phyloP scores from a whole-genome alignment of 2,888 invertebrate genomes.

The Monopis laevigella region DNA sequence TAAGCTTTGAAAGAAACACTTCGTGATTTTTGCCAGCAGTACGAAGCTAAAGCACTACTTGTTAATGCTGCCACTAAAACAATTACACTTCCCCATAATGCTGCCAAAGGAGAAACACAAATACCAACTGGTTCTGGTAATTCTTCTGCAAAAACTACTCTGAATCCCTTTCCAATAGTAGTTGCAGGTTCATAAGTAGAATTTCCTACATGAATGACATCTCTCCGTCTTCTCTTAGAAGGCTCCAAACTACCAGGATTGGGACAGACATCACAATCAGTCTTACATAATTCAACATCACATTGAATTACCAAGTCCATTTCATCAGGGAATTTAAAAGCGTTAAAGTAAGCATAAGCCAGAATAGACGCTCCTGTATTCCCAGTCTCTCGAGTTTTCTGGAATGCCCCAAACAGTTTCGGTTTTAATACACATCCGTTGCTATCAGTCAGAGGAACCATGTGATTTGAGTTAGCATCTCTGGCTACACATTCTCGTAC shows the following conservation, averaged over 20 bases:
- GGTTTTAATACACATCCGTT: slow-evolving; percentile 81
- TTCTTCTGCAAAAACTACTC: slow-evolving; percentile 76
- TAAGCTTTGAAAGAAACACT: slow-evolving; percentile 1
- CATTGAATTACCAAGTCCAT: slow-evolving; percentile 86
- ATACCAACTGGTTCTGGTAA: slow-evolving; percentile 56
- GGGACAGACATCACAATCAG: slow-evolving; percentile 79
- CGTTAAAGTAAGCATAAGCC: slow-evolving; percentile 82
- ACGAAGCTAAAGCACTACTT: slow-evolving; percentile 54
- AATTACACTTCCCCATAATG: slow-evolving; percentile 69
- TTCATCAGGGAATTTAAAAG: slow-evolving; percentile 85
- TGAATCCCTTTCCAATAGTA: slow-evolving; percentile 71
- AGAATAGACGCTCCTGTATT: slow-evolving; percentile 78
- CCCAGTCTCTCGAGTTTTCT: slow-evolving; percentile 79
- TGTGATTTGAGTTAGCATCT: slow-evolving; percentile 72
- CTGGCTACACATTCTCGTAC: slow-evolving; percentile 81
- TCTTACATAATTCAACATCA: slow-evolving; percentile 83
- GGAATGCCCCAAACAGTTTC: slow-evolving; percentile 84
- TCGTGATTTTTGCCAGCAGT: slow-evolving; percentile 49
- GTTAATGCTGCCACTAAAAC: slow-evolving; percentile 69
- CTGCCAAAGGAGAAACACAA: slow-evolving; percentile 72
- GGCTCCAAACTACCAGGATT: slow-evolving; percentile 70
- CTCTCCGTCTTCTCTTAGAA: slow-evolving; percentile 44
- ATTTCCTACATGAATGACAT: slow-evolving; percentile 52
- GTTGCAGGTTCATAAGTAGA: slow-evolving; percentile 68
- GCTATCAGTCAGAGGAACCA: slow-evolving; percentile 76